phyloP scores from a whole-genome alignment of 1,140 invertebrate genomes.

The Pseudomyrmex cubaensis region DNA sequence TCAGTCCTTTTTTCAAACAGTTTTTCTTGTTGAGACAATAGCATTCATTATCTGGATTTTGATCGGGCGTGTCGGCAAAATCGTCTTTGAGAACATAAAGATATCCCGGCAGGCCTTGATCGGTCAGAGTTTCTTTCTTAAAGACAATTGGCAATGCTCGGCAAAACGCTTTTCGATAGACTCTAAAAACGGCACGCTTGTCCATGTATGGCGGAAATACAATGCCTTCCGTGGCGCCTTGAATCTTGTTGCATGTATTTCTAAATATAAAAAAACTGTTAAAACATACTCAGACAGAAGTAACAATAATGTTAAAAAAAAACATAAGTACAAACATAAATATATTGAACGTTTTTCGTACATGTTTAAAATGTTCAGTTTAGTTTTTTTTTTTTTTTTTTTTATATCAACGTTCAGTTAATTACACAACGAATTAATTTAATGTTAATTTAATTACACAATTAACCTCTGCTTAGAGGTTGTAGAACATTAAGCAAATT shows the following conservation, averaged over 20 bases:
- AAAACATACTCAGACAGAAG: not conserved
- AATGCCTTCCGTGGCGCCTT: slow-evolving; percentile 87
- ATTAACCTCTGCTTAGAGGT: too few species aligned
- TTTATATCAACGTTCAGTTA: too few species aligned
- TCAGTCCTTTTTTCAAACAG: slow-evolving; percentile 88
- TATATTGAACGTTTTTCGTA: not conserved
- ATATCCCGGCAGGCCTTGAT: slow-evolving; percentile 82
- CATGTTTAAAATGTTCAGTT: too few species aligned
- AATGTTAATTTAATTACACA: too few species aligned
- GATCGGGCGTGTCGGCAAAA: slow-evolving; percentile 86
- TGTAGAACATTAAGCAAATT: too few species aligned
- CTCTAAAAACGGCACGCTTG: slow-evolving; percentile 84
- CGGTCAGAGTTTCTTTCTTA: slow-evolving; percentile 70
- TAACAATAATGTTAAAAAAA: too few species aligned
- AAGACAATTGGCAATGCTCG: slow-evolving; percentile 87
- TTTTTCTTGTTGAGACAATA: slow-evolving; percentile 85
- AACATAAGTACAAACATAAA: not conserved
- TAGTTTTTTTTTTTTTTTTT: too few species aligned
- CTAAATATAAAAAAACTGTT: slow-evolving; percentile 61
- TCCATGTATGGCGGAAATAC: slow-evolving; percentile 87
- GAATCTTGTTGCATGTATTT: slow-evolving; percentile 86
- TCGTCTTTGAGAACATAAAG: slow-evolving; percentile 84
- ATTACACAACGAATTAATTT: too few species aligned
- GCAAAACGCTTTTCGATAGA: slow-evolving; percentile 90
- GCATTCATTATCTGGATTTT: slow-evolving; percentile 88